Percentiles rank a stretch among this genome's conserved stretches.
Evolutionary conservation across 1,140 invertebrate species (phyloP).

Genomic region (Triops longicaudatus): DNA sequence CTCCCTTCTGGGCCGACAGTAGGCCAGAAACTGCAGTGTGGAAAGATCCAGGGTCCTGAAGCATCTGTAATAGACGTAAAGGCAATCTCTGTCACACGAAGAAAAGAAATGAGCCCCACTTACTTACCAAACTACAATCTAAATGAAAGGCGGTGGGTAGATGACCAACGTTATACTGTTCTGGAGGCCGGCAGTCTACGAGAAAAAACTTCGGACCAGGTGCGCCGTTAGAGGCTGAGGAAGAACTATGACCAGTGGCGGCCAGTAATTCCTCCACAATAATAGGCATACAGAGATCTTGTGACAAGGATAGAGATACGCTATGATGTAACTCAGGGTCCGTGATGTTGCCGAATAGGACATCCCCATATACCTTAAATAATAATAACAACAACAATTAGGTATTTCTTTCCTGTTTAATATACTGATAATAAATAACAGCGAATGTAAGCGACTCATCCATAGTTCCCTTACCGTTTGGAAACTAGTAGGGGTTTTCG

Average conservation of each 20-base stretch:
- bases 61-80: conserved; percentile 53
- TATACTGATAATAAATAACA: no score
- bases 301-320: conserved; percentile 46
- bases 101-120: conserved; percentile 13
- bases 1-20: conserved; percentile 78
- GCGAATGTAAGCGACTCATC: not conserved
- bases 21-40: conserved; percentile 89
- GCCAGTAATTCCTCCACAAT: conserved; percentile 71
- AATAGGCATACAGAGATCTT: conserved; percentile 88
- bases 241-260: conserved; percentile 25
- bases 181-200: conserved; percentile 90
- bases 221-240: conserved; percentile 11
- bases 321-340: conserved; percentile 3
- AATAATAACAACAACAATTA: no score
- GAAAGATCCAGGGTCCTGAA: conserved; percentile 91
- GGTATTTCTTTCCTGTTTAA: no score
- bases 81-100: not conserved
- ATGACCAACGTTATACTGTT: conserved; percentile 95
- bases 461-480: conserved; percentile 49
- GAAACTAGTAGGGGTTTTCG: conserved; percentile 87
- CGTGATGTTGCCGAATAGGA: not conserved
- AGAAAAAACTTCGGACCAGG: conserved; percentile 66
- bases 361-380: not conserved
- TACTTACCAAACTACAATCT: conserved; percentile 77
- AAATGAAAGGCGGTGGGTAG: conserved; percentile 95